phyloP scores from a whole-genome alignment of 2,113 vertebrate genomes.

The Leucosticte australis region DNA sequence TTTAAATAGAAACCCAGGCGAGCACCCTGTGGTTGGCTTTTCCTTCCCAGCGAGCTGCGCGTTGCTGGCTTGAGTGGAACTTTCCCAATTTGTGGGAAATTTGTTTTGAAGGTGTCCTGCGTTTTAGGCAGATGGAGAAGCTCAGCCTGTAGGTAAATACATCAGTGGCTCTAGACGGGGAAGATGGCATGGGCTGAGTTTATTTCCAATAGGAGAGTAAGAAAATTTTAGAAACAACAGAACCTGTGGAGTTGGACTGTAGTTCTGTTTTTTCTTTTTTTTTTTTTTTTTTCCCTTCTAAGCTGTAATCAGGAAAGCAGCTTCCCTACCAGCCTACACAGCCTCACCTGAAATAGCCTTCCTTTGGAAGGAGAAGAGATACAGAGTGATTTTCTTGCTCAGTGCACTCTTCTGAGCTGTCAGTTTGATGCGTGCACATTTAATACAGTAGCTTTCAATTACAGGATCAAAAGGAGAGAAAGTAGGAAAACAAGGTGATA shows the following conservation, averaged over 20 bases:
- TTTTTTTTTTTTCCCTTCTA: accelerated
- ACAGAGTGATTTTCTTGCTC: neutral
- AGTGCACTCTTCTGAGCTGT: neutral
- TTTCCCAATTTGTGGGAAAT: neutral
- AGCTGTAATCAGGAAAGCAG: neutral
- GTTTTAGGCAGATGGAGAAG: neutral
- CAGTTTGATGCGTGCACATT: neutral
- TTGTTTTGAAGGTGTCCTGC: neutral
- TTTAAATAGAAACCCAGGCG: constrained; percentile 22
- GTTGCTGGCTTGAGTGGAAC: neutral
- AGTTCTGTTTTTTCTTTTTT: neutral
- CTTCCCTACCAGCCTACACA: neutral
- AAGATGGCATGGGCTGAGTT: neutral
- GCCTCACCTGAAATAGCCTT: neutral
- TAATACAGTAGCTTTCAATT: neutral
- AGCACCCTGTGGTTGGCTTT: constrained; percentile 6
- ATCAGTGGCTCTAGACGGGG: neutral
- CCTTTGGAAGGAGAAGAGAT: neutral
- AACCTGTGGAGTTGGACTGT: neutral
- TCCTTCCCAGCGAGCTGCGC: neutral
- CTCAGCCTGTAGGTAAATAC: neutral
- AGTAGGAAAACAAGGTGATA: neutral
- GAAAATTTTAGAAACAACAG: neutral
- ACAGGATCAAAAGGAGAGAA: neutral
- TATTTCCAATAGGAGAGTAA: neutral